Conservation (phyloP, 2,113 vertebrate species). For the Puffinus mauretanicus region DNA sequence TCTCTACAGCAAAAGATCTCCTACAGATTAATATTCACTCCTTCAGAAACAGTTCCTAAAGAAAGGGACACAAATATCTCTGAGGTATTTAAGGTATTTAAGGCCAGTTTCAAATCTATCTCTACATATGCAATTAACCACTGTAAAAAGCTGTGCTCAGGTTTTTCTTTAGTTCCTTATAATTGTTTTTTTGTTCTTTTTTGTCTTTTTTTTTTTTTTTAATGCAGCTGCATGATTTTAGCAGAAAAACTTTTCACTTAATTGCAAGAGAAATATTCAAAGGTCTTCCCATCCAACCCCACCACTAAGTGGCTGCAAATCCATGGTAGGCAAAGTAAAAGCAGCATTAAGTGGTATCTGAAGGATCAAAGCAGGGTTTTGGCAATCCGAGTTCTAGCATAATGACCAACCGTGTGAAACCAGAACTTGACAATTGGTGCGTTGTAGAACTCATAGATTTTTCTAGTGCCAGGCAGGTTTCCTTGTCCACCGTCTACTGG, state of each 20-base stretch:
- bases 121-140: neutral
- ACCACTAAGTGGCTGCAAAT: neutral
- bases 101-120: neutral
- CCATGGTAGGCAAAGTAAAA: neutral
- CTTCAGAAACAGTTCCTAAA: neutral
- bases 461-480: slow-evolving; percentile 77
- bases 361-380: neutral
- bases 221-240: neutral
- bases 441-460: slow-evolving; percentile 92
- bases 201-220: neutral
- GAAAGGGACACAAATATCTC: fast-evolving
- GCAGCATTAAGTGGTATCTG: neutral
- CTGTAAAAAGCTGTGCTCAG: neutral
- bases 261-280: neutral
- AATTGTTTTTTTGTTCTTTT: neutral
- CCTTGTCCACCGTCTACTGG: slow-evolving; percentile 44
- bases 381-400: neutral
- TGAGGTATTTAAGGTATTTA: neutral
- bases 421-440: slow-evolving; percentile 98
- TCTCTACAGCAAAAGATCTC: neutral
- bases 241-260: neutral
- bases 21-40: neutral
- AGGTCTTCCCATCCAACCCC: neutral
- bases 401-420: slow-evolving; percentile 90
- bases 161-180: neutral